Base-by-base conservation (phyloP, 2,113 vertebrate genomes). In the Xenotilapia caudafasciata region DNA sequence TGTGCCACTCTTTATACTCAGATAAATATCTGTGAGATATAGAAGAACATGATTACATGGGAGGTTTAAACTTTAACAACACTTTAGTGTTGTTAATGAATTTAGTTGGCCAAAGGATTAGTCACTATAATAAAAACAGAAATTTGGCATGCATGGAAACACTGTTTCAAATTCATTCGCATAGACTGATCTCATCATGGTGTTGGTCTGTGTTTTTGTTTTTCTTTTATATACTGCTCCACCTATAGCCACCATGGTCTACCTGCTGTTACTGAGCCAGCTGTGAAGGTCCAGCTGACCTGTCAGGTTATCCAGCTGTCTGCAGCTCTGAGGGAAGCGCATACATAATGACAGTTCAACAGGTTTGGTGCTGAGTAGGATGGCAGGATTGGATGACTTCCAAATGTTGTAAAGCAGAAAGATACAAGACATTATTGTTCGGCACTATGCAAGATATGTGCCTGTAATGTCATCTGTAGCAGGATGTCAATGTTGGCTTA, bases 301-400 rank as follows among this genome's bases (percentile, higher is more conserved):
- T 92, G 91, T 95, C 93, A 91, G 77, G 88, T 87, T 56, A 89
- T 92, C 88, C 86, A 83, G 19, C 65, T 82, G 86, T 89, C 86
- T 26, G 6, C 38, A 28, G 62, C 87, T 83, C 87, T 65, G 12
- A 77, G 73, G 77, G 73, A 47, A 84, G 77, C 4, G 26, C 42
- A 38, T 54, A 15, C 42, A 7, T 51, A 42, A 70, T 31, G 47
- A 75, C 35, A 60, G 23, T 8, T 42, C 54, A 75, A 53, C 26
- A 15, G 13, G 55, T 86, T 51, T 82, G 75, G 38, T 45, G 60
- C 38, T 84, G 51, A 49, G 23, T 35, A 26, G 60, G 53, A 23
- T 7, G n/a, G 38, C 6, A 7, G 55, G 40, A 85, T 86, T 53
- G 70, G 88, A 68, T 80, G 70, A 60, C 79, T 86, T 77, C 42